Evolutionary conservation across 2,113 vertebrate species (phyloP), one percentile per base, ranked within the genome.

Genomic region (Poecile atricapillus): DNA sequence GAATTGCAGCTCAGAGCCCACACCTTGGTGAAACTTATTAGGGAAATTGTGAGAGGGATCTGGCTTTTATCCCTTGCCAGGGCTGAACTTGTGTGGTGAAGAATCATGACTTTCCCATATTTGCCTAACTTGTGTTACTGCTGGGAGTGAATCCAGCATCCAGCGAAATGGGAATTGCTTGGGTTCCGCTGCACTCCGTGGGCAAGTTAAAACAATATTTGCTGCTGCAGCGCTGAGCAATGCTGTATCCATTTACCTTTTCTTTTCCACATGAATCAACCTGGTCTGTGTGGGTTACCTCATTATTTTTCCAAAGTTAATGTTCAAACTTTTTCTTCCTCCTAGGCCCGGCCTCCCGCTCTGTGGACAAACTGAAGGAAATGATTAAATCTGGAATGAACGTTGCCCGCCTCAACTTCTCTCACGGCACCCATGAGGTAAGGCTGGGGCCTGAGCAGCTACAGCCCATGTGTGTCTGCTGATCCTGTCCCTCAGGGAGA

Each of bases 301-400:
- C 56, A 44, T 31, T 33, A 33, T 20, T 55, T 95, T 76, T 71
- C 28, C 11, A 4, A 41, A 53, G 88, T 90, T 92, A 65, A 87
- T 90, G 47, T 65, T 94, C 60, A 84, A 69, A 59, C 86, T 59
- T 10, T 68, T 92, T 60, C 25, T 52, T 88, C 64, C 60, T 81
- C 24, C 63, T 89, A 99, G 99, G 99, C 93, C 99, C 99, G 41
- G 99, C 98, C 70, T 99, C 99, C 92, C 97, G 99, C 33, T 98
- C 99, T 1, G 98, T 99, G 97, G 98, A 99, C 0, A 99, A 87
- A 55, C 87, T 98, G 96, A 99, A 98, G 97, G 98, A 99, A 96
- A 99, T 99, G 99, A 99, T 99, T 97, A 99, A 99, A 94, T 97
- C 99, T 97, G 99, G 99, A 94, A 99, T 99, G 99, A 99, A 99